Base-by-base conservation (phyloP, 2,113 vertebrate genomes). In the Dunckerocampus dactyliophorus region DNA sequence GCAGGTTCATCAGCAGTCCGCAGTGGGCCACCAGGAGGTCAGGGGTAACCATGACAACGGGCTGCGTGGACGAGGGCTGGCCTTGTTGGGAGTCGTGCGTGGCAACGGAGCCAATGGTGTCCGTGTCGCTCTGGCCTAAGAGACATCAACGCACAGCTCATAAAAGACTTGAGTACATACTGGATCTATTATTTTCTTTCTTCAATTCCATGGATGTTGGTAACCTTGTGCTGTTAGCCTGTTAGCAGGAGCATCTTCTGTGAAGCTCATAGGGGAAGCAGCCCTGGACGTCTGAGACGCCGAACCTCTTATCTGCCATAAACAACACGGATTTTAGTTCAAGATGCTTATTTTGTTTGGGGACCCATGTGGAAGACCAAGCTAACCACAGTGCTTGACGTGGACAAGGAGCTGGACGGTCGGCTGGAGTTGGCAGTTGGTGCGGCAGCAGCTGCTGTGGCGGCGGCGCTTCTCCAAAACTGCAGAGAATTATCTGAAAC, bases 371-470 rank as follows among this genome's bases (percentile, higher is more conserved):
- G n/a, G 16, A 22, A 58, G 42, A 31, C 46, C n/a, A 12, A 42
- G 80, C 85, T 91, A 78, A 98, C 94, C 92, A 88, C 75, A 47
- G 96, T 99, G 84, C 96, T 95, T 62, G 90, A 93, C n/a, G 96
- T 98, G 59, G 94, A 95, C 5, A 92, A 90, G 53, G 95, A 95
- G 76, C 86, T 87, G 52, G 93, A 91, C 54, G 89, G 85, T 55
- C 62, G 89, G 65, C 87, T 88, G 8, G 88, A 89, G 79, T 59
- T 73, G 22, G 76, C 47, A 37, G 76, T 58, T 14, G 77, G 79
- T 9, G 82, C 85, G 9, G 85, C 77, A 42, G 72, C 80, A 7
- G 54, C 37, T 11, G 81, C 85, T 9, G 85, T 11, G 13, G 74
- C 61, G 0, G 85, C 19, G 13, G 74, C 61, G 0, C 17, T 31